Evolutionary conservation across 2,797 vertebrate species (phyloP), one percentile per base, ranked within the genome.

Genomic region (Momotus momota): DNA sequence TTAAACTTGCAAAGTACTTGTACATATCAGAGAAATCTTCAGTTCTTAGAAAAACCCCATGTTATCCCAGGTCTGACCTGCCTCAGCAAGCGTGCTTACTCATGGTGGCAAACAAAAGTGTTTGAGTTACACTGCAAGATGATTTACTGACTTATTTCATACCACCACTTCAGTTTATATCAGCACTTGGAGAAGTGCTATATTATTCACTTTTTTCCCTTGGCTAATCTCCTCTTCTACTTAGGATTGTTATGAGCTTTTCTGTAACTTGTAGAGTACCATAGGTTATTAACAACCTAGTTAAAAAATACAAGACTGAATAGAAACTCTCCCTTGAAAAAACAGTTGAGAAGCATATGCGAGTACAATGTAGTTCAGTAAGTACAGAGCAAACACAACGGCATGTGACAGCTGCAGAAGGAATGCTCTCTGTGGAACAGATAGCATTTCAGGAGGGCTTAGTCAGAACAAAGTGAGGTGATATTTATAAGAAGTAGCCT

Each of bases 131-230:
- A 83, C 57, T 88, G 81, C 48, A 72, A 46, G 51, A 35, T 85
- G 29, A 83, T 91, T 96, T 97, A 96, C 72, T 97, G 88, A 95
- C 64, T 73, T 92, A 89, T 75, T 95, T 96, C 70, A 94, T 92
- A 80, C 26, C n/a, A n/a, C 78, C 51, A 90, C 92, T 82, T 81
- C 77, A 84, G 58, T 93, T 95, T 91, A 35, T 73, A 90, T 66
- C 65, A 94, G 33, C 70, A 65, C 57, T 93, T 9, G 31, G 70
- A 79, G 64, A 92, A 86, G 25, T 84, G 31, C 51, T 74, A 43
- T 65, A 41, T 86, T 96, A 86, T 95, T 96, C 52, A 77, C 57
- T 35, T 61, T 89, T 87, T 91, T 85, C 35, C 79, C 57, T 94
- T 86, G 73, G 46, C 71, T 88, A 88, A 94, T 90, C 73, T 96